Evolutionary conservation across 2,113 vertebrate species (phyloP), one percentile per base, ranked within the genome.

Genomic region (Asarcornis scutulata): DNA sequence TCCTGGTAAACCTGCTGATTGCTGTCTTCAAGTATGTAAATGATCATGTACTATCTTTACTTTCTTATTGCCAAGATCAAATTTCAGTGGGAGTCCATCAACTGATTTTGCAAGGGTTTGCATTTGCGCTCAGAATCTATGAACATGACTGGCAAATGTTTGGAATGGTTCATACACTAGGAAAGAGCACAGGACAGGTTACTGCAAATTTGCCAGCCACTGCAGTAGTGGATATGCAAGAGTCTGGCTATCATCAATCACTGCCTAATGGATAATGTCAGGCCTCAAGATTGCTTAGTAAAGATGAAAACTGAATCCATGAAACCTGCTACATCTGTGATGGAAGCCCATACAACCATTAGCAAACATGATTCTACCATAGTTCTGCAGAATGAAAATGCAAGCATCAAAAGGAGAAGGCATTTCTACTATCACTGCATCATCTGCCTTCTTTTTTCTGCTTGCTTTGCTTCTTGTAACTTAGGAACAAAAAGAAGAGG

Each of bases 1-100:
- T 99, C 22, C 97, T 99, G 88, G 99, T 99, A 89, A 99, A 99
- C 97, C 96, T 99, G 87, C 98, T 99, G 72, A 99, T 99, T 75
- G 99, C 99, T 6, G 99, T 99, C 63, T 99, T 99, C 97, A 99
- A 99, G 99, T 99, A 98, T 42, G 98, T 96, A 75, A 83, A 73
- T 4, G 3, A 32, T n/a, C 3, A 1, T 11, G 6, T 7, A 20
- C 10, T 63, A 13, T 25, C 36, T 91, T 91, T 64, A n/a, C 12
- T 75, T 38, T 55, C 40, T 59, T 81, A 26, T 3, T 42, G 11
- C 23, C 0, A 1, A 77, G 27, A 91, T 36, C 48, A 76, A 73
- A n/a, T 83, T 79, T 73, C 55, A 23, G 10, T 82, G 62, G 14
- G 58, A 76, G 26, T 34, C 44, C 17, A 42, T 44, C 27, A 31